These are phyloP conservation scores for Streblospio benedicti DNA, from an alignment of 1,140 invertebrate genomes.

Conservation along the genomic window DNA sequence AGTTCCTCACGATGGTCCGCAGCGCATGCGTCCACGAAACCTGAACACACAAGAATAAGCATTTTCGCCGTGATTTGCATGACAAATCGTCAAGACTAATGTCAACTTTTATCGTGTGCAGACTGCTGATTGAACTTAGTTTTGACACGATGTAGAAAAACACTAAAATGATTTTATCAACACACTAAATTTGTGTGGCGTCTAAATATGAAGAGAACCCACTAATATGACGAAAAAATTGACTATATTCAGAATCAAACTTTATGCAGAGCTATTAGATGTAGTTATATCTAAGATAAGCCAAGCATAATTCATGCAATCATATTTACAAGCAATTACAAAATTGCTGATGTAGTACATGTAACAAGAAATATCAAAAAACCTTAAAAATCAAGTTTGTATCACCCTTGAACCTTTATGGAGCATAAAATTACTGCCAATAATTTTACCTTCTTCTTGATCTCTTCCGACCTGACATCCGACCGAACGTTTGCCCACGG, in stretches of 20 bases:
- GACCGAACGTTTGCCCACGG: constrained; percentile 96
- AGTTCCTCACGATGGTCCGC: constrained; percentile 93
- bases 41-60: constrained; percentile 49
- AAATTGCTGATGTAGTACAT: too few species aligned
- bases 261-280: too few species aligned
- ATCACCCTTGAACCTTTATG: too few species aligned
- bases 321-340: too few species aligned
- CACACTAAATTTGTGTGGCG: background rate
- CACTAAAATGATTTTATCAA: background rate
- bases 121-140: background rate
- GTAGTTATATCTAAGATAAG: too few species aligned
- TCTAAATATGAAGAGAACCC: background rate
- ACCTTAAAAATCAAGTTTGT: too few species aligned
- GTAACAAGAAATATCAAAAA: too few species aligned
- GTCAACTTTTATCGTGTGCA: background rate
- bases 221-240: background rate
- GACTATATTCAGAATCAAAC: too few species aligned
- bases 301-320: too few species aligned
- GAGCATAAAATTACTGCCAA: constrained; percentile 7
- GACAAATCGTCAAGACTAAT: too few species aligned
- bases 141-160: background rate
- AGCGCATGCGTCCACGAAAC: constrained; percentile 98
- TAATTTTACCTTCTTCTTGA: constrained; percentile 83
- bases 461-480: constrained; percentile 89
- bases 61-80: too few species aligned